Base-by-base conservation (phyloP, 2,797 vertebrate genomes). In the Nannoperca obscura region DNA sequence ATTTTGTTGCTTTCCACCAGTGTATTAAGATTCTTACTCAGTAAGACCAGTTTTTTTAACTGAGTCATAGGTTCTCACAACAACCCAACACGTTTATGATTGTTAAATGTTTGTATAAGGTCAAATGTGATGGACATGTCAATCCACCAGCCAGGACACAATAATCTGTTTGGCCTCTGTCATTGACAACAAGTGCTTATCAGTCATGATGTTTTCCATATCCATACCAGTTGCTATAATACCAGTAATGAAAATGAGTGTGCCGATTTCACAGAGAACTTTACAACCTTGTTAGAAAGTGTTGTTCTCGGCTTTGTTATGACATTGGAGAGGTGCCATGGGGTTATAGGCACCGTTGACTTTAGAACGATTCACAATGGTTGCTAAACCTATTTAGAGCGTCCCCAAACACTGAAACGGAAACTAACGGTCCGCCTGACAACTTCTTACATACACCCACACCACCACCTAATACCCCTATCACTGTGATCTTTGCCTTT, bases 351-450 rank as follows among this genome's bases (percentile, higher is more conserved):
- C 84, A 69, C 54, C 65, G 62, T 69, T 52, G 49, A 38, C 76
- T 54, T 73, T 38, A 7, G 54, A 42, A 1, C 10, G 1, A 66
- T 64, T 59, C 34, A 30, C 11, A 42, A 68, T 34, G 54, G 61
- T 83, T 78, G 59, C 63, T 55, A 13, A 61, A 79, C 58, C 58
- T 81, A 71, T 84, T 78, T 53, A 57, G 40, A 78, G 53, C n/a
- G 53, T 76, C 64, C 66, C 66, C 36, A 83, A 86, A 88, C 82
- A 72, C 81, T 86, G 74, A 86, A 89, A 83, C 53, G 82, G 71
- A 87, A 71, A 74, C 83, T 76, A 19, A 70, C 54, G 70, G 36
- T 15, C n/a, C 19, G 34, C 22, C 20, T 40, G 4, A 1, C 4
- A 24, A 47, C 6, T 59, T 3, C 10, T 54, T 5, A 54, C 30